Evolutionary conservation across 2,797 vertebrate genomes (phyloP).

Genomic region (Anableps anableps): DNA sequence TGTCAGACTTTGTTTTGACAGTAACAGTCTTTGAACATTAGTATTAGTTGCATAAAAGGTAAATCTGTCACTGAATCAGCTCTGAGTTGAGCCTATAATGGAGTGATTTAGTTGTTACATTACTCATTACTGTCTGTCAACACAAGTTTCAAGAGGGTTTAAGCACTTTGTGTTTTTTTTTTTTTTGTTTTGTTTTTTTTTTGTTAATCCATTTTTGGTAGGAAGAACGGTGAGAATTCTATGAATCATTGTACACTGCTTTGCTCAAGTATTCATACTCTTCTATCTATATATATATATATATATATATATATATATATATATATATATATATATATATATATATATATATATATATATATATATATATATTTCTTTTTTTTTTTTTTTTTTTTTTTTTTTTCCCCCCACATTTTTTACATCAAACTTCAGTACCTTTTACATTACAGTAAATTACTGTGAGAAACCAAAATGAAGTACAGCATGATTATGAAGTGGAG

Average conservation of each 20-base stretch:
- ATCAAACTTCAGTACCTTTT: not conserved
- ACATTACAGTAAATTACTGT: no score
- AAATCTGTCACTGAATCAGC: conserved; percentile 41
- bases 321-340: no score
- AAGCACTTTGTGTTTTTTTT: conserved; percentile 1
- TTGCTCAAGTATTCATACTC: not conserved
- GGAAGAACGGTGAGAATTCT: conserved; percentile 5
- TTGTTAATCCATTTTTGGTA: conserved; percentile 41
- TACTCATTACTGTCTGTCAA: conserved; percentile 49
- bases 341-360: no score
- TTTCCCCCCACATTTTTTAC: no score
- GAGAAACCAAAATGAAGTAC: not conserved
- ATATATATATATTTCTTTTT: no score
- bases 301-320: no score
- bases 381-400: no score
- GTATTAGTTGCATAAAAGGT: conserved; percentile 18
- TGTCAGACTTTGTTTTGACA: conserved; percentile 42
- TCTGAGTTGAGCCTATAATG: conserved; percentile 37
- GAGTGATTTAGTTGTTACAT: conserved; percentile 44
- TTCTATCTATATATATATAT: no score
- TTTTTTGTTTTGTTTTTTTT: no score
- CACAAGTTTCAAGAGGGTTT: conserved; percentile 21
- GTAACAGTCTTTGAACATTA: conserved; percentile 15
- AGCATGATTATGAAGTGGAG: no score
- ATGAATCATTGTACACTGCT: not conserved